Conservation (phyloP, 2,888 invertebrate genomes). For the Acholoe squamosa region DNA sequence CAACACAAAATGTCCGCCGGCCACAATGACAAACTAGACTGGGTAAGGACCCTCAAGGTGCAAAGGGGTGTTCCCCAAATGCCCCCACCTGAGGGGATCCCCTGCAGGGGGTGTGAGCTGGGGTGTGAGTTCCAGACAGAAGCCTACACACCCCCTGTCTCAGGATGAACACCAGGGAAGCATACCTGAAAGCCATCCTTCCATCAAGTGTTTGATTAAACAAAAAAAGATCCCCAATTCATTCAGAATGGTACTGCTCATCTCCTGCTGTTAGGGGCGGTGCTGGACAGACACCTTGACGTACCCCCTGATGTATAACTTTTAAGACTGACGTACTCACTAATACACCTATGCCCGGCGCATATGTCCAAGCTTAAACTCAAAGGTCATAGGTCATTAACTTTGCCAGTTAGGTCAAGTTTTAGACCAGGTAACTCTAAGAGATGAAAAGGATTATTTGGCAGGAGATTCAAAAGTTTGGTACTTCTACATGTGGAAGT, state of each 20-base stretch:
- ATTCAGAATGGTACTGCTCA: background rate
- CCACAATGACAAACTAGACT: constrained; percentile 13
- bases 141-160: constrained; percentile 8
- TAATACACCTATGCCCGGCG: too few relatives aligned
- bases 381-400: too few relatives aligned
- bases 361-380: too few relatives aligned
- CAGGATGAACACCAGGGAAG: too few relatives aligned
- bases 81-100: background rate
- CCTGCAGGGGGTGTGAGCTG: background rate
- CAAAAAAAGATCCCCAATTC: background rate
- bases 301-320: too few relatives aligned
- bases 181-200: background rate
- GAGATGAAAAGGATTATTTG: too few relatives aligned
- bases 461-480: too few relatives aligned
- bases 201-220: constrained; percentile 24
- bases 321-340: too few relatives aligned
- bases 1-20: background rate
- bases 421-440: too few relatives aligned
- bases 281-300: too few relatives aligned
- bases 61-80: background rate
- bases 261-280: background rate
- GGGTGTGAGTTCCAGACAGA: background rate
- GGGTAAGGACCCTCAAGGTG: background rate
- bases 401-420: too few relatives aligned
- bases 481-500: too few relatives aligned